Conservation (phyloP, 1,140 invertebrate genomes). For the Linepithema humile region DNA sequence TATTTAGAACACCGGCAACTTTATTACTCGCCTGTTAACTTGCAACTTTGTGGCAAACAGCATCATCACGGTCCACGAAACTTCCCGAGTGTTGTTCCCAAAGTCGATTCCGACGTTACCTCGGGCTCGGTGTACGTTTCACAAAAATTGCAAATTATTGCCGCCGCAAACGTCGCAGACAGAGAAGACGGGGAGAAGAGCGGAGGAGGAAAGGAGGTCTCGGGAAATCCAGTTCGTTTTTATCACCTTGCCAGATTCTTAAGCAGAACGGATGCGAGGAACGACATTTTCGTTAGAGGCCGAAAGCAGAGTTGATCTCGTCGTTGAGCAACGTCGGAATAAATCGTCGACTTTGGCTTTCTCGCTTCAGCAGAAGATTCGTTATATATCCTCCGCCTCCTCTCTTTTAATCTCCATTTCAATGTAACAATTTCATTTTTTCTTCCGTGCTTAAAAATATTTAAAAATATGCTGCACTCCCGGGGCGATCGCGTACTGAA, state of each 20-base stretch:
- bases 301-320: conserved; percentile 63
- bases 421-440: background rate
- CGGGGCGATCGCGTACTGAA: background rate
- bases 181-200: background rate
- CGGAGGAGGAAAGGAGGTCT: conserved; percentile 29
- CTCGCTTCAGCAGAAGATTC: background rate
- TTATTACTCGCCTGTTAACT: conserved; percentile 46
- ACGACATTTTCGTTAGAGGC: conserved; percentile 65
- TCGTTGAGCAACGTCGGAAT: conserved; percentile 41
- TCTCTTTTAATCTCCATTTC: conserved; percentile 14
- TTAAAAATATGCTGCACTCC: background rate
- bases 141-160: conserved; percentile 69
- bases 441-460: background rate
- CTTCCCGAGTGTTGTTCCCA: conserved; percentile 58
- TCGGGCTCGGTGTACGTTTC: conserved; percentile 17
- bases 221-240: conserved; percentile 63
- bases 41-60: conserved; percentile 32
- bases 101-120: conserved; percentile 55
- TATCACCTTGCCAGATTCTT: conserved; percentile 63
- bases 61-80: conserved; percentile 60
- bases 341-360: conserved; percentile 30
- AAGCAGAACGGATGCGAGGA: conserved; percentile 63
- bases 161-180: conserved; percentile 8
- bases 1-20: conserved; percentile 38
- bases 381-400: background rate